phyloP scores from a whole-genome alignment of 2,888 invertebrate genomes.

The Hoplodrina blanda region DNA sequence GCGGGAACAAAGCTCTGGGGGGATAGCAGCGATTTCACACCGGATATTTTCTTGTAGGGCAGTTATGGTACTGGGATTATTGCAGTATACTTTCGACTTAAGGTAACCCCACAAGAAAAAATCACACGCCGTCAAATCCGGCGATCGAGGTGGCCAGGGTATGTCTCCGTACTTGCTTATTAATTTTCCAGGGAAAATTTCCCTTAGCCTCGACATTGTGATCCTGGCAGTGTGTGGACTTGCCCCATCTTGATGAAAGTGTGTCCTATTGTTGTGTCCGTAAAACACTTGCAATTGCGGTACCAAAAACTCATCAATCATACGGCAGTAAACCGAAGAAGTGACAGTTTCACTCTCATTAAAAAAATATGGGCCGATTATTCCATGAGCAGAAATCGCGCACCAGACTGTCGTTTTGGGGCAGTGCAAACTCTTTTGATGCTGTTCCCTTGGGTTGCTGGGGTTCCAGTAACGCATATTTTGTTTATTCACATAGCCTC shows the following conservation, averaged over 20 bases:
- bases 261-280: neutral
- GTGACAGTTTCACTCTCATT: neutral
- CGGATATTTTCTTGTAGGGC: slow-evolving; percentile 7
- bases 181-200: slow-evolving; percentile 36
- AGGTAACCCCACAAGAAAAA: slow-evolving; percentile 37
- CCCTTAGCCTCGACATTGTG: neutral
- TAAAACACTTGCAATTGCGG: neutral
- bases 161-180: slow-evolving; percentile 51
- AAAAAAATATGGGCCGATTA: neutral
- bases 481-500: too few species aligned
- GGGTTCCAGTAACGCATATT: too few species aligned
- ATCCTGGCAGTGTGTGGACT: neutral
- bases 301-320: slow-evolving; percentile 3
- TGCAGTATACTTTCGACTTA: neutral
- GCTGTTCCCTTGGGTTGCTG: too few species aligned
- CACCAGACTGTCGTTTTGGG: neutral
- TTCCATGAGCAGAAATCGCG: neutral
- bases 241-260: neutral
- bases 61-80: neutral
- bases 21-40: neutral
- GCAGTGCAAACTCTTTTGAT: too few species aligned
- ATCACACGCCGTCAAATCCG: slow-evolving; percentile 57
- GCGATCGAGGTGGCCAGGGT: slow-evolving; percentile 60
- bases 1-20: neutral
- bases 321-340: neutral